Evolutionary conservation across 1,140 invertebrate genomes (phyloP), one percentile per base, ranked within the genome.

Genomic region (Drosophila lini): DNA sequence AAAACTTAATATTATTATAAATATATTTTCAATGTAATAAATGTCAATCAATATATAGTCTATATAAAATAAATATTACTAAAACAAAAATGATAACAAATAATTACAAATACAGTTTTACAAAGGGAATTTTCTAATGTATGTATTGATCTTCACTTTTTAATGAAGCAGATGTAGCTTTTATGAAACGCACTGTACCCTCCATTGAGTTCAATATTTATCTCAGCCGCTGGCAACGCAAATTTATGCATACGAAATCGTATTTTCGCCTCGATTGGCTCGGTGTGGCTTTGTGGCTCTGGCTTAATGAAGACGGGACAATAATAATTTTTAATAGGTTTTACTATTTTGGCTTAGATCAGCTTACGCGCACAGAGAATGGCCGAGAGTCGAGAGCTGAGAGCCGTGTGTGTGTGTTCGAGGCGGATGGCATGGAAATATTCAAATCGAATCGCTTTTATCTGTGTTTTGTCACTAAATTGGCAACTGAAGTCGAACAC

Each of bases 251-350:
- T 65, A 81, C 65, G 70, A 63, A 85, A 86, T 86, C 71, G 60
- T 67, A 76, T 76, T 76, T 76, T 76, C 53, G 74, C 73, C 73
- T 76, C 62, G 62, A 77, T 76, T 68, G 73, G 63, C 52, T 40
- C 52, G 50, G 57, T 55, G 59, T 55, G 58, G 59, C 71, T 74
- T 74, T 75, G 73, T 75, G 73, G 60, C 45, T 64, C 28, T 55
- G 45, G 31, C 56, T 70, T 88, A 82, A 82, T 88, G 76, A 86
- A 80, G 83, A 77, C 76, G 79, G 75, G 71, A 78, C 73, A 86
- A 86, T 88, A 86, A 86, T 86, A 68, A 83, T 74, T 88, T 86
- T 86, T 89, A 84, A 89, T 88, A 63, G 81, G 77, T 80, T 75
- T 77, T 68, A 85, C 81, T 84, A 81, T 81, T 73, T 70, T 78